phyloP scores from a whole-genome alignment of 2,113 vertebrate genomes.

The Tragelaphus scriptus region DNA sequence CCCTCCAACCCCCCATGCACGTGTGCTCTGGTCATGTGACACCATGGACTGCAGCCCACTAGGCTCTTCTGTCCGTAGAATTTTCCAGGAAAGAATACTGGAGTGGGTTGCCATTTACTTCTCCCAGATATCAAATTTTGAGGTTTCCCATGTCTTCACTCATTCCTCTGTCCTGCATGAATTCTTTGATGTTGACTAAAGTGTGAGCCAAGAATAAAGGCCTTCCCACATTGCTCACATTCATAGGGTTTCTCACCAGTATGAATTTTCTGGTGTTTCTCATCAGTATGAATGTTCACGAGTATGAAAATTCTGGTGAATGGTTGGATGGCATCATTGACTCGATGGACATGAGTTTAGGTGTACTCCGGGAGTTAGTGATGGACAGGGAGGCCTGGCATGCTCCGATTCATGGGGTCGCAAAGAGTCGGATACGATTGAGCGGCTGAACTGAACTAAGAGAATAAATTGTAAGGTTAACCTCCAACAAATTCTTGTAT shows the following conservation, averaged over 20 bases:
- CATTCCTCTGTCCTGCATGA: slow-evolving; percentile 53
- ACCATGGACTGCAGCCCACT: no score
- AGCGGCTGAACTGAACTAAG: no score
- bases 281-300: slow-evolving; percentile 73
- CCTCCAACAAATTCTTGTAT: background rate
- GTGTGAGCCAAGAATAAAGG: slow-evolving; percentile 64
- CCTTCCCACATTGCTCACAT: slow-evolving; percentile 64
- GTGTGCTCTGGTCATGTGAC: background rate
- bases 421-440: no score
- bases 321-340: no score
- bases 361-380: no score
- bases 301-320: background rate
- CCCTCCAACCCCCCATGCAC: background rate
- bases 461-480: background rate
- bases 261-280: slow-evolving; percentile 66
- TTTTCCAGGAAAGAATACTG: no score
- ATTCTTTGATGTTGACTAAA: slow-evolving; percentile 79
- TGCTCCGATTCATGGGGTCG: no score
- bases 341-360: no score
- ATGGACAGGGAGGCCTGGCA: no score
- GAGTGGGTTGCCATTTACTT: no score
- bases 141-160: slow-evolving; percentile 38
- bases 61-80: no score
- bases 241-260: slow-evolving; percentile 68
- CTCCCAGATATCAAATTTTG: background rate